These are phyloP conservation scores for Embiotoca jacksoni DNA, from an alignment of 2,113 vertebrate genomes.

Conservation along the genomic window DNA sequence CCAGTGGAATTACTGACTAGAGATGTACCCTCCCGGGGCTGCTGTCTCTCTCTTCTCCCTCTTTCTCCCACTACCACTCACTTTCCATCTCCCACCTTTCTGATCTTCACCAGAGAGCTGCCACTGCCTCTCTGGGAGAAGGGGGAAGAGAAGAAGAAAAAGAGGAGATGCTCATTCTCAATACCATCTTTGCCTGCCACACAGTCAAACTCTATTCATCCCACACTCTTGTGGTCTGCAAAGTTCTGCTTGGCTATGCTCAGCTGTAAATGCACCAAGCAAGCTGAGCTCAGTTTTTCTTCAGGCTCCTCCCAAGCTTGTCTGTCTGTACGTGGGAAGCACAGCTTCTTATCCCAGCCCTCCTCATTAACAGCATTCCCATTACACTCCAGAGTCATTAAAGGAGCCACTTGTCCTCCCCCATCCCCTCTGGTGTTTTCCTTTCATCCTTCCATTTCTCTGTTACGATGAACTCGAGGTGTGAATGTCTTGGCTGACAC, in stretches of 20 bases:
- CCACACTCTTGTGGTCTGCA: slow-evolving; percentile 64
- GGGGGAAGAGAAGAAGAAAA: slow-evolving; percentile 43
- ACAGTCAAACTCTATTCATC: slow-evolving; percentile 71
- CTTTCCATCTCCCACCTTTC: slow-evolving; percentile 76
- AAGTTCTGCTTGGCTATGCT: slow-evolving; percentile 54
- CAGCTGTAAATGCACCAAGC: slow-evolving; percentile 38
- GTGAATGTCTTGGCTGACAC: slow-evolving; percentile 74
- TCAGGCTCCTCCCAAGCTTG: slow-evolving; percentile 65
- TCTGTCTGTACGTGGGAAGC: slow-evolving; percentile 69
- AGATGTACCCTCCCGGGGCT: slow-evolving; percentile 76
- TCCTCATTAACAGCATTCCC: slow-evolving; percentile 80
- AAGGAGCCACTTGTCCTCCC: slow-evolving; percentile 76
- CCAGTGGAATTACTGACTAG: slow-evolving; percentile 74
- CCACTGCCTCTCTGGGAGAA: slow-evolving; percentile 71
- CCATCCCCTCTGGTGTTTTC: slow-evolving; percentile 74
- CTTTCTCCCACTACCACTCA: slow-evolving; percentile 56
- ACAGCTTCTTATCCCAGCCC: slow-evolving; percentile 72
- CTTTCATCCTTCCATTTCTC: slow-evolving; percentile 72
- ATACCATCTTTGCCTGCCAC: slow-evolving; percentile 69
- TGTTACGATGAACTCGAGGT: slow-evolving; percentile 56
- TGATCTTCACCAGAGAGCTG: slow-evolving; percentile 78
- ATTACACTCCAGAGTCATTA: slow-evolving; percentile 77
- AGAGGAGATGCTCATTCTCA: slow-evolving; percentile 55
- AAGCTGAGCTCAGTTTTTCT: slow-evolving; percentile 45
- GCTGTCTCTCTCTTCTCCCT: slow-evolving; percentile 66